Evolutionary conservation across 2,113 vertebrate genomes (phyloP), one percentile per base, ranked within the genome.

Genomic region (Tachysurus fulvidraco): DNA sequence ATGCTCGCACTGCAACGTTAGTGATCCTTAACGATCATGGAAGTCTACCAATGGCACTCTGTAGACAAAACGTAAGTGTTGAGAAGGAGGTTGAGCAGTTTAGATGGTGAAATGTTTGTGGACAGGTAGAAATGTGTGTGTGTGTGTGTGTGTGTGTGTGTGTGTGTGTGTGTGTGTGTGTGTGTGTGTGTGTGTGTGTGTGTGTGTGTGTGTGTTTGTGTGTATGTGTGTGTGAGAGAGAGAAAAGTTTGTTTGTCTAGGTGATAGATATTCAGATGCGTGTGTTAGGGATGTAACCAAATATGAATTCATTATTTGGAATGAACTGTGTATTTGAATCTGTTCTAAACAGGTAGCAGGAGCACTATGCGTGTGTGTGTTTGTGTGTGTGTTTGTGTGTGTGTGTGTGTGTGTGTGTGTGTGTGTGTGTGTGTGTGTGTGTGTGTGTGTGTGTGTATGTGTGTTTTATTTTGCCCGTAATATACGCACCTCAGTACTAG

Each of bases 201-300:
- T 86, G 79, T 67, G 41, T 81, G 67, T 81, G 23, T 62, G 64
- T 71, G 41, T 73, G 23, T 67, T n/a, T 85, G 46, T 82, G 52
- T 86, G 79, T 67, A 25, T 81, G 67, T 81, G 23, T 62, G 64
- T 71, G 41, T 73, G 23, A n/a, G n/a, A n/a, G n/a, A n/a, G n/a
- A n/a, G 36, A 36, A 36, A 36, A 36, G 44, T 79, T 30, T 78
- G 74, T 65, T 4, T 82, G 50, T 36, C 6, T 11, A 5, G 7
- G 44, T 83, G n/a, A 78, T 55, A 54, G 14, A 78, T 76, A 73
- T 76, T 76, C 50, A 59, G 77, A 79, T 55, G 46, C 4, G 14
- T 50, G 74, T 36, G 52, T 55, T 54, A 30, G 25, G 52, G 76
- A 9, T 55, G 52, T 55, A 28, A 19, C 52, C 50, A 78, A 54